Evolutionary conservation across 2,888 invertebrate species (phyloP), one percentile per base, ranked within the genome.

Genomic region (Physocephala rufipes): DNA sequence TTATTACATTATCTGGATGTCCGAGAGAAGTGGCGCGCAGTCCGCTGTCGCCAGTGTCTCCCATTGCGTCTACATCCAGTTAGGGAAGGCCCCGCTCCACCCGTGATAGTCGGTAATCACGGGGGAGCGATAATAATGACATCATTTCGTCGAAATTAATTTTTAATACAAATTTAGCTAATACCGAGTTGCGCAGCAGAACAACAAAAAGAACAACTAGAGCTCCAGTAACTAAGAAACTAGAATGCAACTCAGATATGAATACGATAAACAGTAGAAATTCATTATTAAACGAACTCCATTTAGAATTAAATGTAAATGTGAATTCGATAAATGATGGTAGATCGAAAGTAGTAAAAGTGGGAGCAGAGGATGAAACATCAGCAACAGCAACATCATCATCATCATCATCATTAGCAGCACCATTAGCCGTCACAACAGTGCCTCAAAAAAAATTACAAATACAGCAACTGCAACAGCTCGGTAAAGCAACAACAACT

Each of bases 1-100:
- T 94, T 82, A 93, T 95, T 86, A 96, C 96, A 78, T 88, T 96
- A 87, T 95, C 95, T 81, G 96, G 96, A 75, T 95, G 95, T 88
- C 91, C 95, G 84, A 90, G 95, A 79, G 95, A 95, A 75, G 92
- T 93, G 76, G 92, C 92, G 78, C 92, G 94, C 87, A 95, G 94
- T 82, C 95, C 95, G 79, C 89, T 94, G 87, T 94, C 94, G 85
- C 95, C 95, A 81, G 91, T 91, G 86, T 92, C 92, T 84, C 92
- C 92, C 81, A 91, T 93, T 86, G 95, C 95, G 75, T 95, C 95
- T 82, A 95, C 95, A 84, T 94, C 94, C 91, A 95, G 95, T 93
- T 95, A 95, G 94, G 89, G 91, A 89, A 90, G 86, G 86, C 86
- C 90, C 89, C 87, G 88, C 89, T 87, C 89, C 88, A 86, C 88